These are phyloP conservation scores for Dipus sagitta DNA, from an alignment of 2,797 vertebrate species.

Conservation along the genomic window DNA sequence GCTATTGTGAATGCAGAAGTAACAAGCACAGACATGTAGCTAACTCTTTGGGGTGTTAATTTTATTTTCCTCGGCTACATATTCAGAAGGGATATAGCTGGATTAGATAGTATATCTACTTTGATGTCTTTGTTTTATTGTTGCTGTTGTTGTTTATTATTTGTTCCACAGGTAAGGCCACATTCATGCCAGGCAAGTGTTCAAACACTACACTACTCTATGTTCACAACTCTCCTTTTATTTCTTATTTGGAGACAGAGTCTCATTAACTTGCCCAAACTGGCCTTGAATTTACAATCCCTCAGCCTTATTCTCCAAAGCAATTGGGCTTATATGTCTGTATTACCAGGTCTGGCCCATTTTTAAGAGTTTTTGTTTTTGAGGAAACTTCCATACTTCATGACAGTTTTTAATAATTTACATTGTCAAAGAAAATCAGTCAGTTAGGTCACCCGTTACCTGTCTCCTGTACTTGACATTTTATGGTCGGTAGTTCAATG, in stretches of 20 bases:
- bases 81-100: neutral
- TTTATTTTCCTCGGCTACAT: neutral
- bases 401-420: neutral
- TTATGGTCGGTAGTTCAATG: neutral
- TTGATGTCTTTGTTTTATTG: neutral
- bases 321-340: neutral
- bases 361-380: neutral
- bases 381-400: neutral
- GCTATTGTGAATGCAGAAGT: neutral
- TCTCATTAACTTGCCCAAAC: neutral
- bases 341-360: neutral
- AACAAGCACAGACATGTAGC: too few relatives aligned
- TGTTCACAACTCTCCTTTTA: neutral
- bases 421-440: neutral
- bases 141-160: neutral
- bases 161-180: neutral
- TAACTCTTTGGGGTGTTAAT: neutral
- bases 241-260: too few relatives aligned
- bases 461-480: neutral
- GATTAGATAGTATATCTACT: neutral
- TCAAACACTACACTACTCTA: accelerated
- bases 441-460: neutral
- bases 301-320: neutral
- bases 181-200: neutral
- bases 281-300: neutral